Evolutionary conservation across 2,888 invertebrate genomes (phyloP).

Genomic region (Aphidius colemani): DNA sequence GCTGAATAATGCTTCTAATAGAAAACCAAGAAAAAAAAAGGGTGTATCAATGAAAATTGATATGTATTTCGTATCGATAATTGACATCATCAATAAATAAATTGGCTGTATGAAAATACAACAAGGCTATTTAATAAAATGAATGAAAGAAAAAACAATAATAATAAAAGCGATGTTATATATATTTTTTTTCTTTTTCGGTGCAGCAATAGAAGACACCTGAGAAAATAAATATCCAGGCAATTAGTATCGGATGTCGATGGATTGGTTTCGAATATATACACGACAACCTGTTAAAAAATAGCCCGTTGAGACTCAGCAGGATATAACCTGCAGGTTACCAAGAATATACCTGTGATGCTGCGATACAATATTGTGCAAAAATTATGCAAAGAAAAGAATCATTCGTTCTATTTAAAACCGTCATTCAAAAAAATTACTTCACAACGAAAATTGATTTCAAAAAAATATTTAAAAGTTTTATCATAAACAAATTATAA

Average conservation of each 20-base stretch:
- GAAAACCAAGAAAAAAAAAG: conserved; percentile 18
- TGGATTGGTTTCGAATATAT: conserved; percentile 37
- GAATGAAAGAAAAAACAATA: conserved; percentile 21
- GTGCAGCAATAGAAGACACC: conserved; percentile 38
- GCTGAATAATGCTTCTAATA: not conserved
- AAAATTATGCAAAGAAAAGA: too few relatives aligned
- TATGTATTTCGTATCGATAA: conserved; percentile 33
- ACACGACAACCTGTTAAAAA: conserved; percentile 43
- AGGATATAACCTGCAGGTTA: conserved; percentile 48
- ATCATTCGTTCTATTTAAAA: not conserved
- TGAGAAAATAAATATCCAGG: conserved; percentile 38
- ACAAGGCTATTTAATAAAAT: conserved; percentile 16
- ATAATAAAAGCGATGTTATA: conserved; percentile 24
- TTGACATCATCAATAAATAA: conserved; percentile 25
- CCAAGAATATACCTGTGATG: not conserved
- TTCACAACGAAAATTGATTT: too few relatives aligned
- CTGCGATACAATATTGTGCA: too few relatives aligned
- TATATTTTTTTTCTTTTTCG: conserved; percentile 17
- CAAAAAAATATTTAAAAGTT: too few relatives aligned
- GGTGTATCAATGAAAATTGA: conserved; percentile 27
- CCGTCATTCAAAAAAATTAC: conserved; percentile 29
- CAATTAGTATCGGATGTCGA: conserved; percentile 58
- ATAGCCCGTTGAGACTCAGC: conserved; percentile 43
- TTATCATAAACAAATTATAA: too few relatives aligned
- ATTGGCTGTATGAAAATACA: conserved; percentile 34